Evolutionary conservation across 2,113 vertebrate species (phyloP).

Genomic region (Circaetus gallicus): DNA sequence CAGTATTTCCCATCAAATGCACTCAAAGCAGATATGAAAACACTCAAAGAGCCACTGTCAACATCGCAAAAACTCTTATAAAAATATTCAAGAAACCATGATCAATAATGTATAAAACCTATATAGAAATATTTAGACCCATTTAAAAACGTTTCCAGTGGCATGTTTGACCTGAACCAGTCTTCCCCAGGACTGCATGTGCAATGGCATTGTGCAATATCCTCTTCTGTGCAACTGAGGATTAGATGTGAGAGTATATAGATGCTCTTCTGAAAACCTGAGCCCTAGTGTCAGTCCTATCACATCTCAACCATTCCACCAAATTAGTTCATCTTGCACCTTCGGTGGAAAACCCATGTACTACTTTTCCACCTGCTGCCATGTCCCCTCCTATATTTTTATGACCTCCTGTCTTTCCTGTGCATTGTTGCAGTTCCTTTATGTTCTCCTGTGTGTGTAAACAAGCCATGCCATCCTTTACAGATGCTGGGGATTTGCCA

Average conservation of each 20-base stretch:
- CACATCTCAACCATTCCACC: background rate
- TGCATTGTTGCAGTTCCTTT: background rate
- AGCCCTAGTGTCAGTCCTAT: background rate
- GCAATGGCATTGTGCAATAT: background rate
- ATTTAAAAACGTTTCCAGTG: background rate
- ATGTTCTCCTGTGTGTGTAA: background rate
- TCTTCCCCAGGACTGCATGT: background rate
- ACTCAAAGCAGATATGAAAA: background rate
- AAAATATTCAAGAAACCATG: background rate
- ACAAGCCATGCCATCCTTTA: background rate
- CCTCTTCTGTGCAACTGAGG: background rate
- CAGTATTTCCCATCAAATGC: background rate
- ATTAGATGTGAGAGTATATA: background rate
- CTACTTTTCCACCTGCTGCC: background rate
- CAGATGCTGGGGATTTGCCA: background rate
- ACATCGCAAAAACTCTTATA: background rate
- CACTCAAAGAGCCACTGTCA: background rate
- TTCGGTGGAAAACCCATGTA: background rate
- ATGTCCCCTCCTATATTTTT: background rate
- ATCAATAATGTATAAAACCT: background rate
- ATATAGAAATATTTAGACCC: background rate
- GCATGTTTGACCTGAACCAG: background rate
- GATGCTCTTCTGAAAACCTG: background rate
- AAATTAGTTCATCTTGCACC: background rate
- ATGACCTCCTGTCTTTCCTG: background rate